Evolutionary conservation across 2,888 invertebrate genomes (phyloP).

Genomic region (Stratiomys singularior): DNA sequence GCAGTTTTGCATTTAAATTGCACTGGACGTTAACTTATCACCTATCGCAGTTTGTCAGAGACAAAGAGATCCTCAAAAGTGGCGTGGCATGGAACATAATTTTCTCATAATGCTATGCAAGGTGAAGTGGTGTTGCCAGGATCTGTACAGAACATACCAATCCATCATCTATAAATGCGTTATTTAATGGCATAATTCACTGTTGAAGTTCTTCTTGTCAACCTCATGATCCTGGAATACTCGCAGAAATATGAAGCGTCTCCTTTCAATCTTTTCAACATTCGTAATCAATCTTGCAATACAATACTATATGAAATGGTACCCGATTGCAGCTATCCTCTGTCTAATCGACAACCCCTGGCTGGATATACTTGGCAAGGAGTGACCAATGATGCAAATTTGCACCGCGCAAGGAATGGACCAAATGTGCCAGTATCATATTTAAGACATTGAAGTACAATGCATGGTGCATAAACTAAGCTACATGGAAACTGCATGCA

Average conservation of each 20-base stretch:
- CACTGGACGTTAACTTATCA: slow-evolving; percentile 33
- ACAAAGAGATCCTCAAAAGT: slow-evolving; percentile 42
- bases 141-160: no score
- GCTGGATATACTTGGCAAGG: background rate
- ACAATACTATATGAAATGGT: no score
- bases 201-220: no score
- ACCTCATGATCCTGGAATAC: no score
- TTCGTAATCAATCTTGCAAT: no score
- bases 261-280: no score
- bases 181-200: no score
- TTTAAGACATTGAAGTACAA: slow-evolving; percentile 21
- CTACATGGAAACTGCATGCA: background rate
- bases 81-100: slow-evolving; percentile 37
- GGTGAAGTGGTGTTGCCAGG: background rate
- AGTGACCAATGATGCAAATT: slow-evolving; percentile 32
- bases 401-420: slow-evolving; percentile 9
- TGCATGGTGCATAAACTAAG: background rate
- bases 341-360: background rate
- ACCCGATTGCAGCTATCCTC: no score
- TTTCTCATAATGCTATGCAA: slow-evolving; percentile 28
- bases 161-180: no score
- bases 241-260: no score
- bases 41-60: slow-evolving; percentile 39
- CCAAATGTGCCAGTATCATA: slow-evolving; percentile 28
- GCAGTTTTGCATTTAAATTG: slow-evolving; percentile 42